phyloP scores from a whole-genome alignment of 2,888 invertebrate species.

The Pegoplata infirma region DNA sequence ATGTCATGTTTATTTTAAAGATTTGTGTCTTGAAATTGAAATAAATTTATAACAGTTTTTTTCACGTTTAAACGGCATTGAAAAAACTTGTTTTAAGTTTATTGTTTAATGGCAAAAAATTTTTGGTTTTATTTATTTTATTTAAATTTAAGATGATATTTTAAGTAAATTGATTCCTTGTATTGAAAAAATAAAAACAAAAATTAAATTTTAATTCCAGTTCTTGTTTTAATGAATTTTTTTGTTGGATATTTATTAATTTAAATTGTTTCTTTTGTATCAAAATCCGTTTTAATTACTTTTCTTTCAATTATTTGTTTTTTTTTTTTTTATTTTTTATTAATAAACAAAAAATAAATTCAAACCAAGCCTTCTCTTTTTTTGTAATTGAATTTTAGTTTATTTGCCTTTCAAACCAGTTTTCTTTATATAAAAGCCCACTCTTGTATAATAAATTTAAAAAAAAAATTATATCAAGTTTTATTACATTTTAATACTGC shows the following conservation, averaged over 20 bases:
- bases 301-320: neutral
- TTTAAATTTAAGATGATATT: neutral
- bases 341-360: neutral
- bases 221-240: neutral
- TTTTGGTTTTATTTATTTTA: neutral
- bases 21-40: neutral
- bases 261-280: neutral
- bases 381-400: slow-evolving; percentile 16
- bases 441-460: slow-evolving; percentile 24
- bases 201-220: neutral
- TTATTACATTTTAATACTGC: slow-evolving; percentile 51
- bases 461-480: slow-evolving; percentile 32
- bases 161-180: neutral
- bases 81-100: neutral
- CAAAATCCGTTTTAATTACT: neutral
- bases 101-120: neutral
- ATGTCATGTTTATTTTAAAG: neutral
- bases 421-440: slow-evolving; percentile 38
- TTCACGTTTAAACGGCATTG: neutral
- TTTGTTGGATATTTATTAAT: neutral
- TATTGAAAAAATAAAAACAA: too few species aligned
- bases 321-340: neutral
- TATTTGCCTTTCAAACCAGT: slow-evolving; percentile 52
- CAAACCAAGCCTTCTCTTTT: slow-evolving; percentile 27
- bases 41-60: neutral